phyloP scores from a whole-genome alignment of 2,888 invertebrate species.

The Operophtera brumata region DNA sequence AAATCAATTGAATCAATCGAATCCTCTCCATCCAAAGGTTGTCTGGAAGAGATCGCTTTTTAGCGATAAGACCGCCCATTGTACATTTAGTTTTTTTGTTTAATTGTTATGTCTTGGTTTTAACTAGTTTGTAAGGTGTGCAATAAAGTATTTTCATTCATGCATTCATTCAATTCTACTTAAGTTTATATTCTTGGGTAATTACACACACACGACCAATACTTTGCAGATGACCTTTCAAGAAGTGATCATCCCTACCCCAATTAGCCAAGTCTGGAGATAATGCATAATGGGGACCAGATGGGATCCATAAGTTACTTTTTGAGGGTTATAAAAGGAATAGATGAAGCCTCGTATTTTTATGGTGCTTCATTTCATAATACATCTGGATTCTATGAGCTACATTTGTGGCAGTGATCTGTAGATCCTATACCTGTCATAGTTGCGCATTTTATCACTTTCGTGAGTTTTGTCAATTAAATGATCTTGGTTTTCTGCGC shows the following conservation, averaged over 20 bases:
- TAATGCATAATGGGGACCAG: conserved; percentile 20
- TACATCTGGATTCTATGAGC: neutral
- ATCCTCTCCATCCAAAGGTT: too few species aligned
- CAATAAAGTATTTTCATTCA: too few species aligned
- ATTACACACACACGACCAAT: conserved; percentile 45
- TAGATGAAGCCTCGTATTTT: conserved; percentile 17
- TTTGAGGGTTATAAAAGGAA: conserved; percentile 18
- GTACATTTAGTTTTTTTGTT: too few species aligned
- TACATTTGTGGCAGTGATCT: neutral
- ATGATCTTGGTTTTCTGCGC: neutral
- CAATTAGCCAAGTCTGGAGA: conserved; percentile 23
- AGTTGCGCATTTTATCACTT: neutral
- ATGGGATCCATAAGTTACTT: conserved; percentile 19
- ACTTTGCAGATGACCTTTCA: conserved; percentile 34
- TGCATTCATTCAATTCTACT: neutral
- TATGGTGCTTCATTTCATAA: conserved; percentile 4
- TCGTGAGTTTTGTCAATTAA: neutral
- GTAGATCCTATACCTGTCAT: neutral
- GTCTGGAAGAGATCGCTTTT: too few species aligned
- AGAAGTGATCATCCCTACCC: conserved; percentile 25
- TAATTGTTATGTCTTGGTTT: too few species aligned
- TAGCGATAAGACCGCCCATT: too few species aligned
- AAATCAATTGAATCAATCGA: too few species aligned
- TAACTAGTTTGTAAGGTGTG: too few species aligned
- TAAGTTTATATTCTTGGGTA: conserved; percentile 20